These are phyloP conservation scores for Mola mola DNA, from an alignment of 2,113 vertebrate genomes.

Conservation along the genomic window DNA sequence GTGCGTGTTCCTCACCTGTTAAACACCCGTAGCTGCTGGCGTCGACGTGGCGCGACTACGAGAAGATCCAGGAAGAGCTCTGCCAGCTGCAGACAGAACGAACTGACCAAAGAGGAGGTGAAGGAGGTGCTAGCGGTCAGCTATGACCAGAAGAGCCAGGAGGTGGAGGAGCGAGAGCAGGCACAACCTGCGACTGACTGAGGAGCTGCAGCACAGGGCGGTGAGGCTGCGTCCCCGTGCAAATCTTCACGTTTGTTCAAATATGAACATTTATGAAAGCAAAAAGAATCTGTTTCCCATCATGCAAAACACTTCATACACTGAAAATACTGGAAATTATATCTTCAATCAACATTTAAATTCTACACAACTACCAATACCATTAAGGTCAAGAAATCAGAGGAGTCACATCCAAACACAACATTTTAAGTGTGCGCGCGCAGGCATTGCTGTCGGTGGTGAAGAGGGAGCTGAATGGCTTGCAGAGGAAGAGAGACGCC, in stretches of 20 bases:
- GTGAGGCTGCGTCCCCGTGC: too few species aligned
- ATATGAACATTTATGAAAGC: too few species aligned
- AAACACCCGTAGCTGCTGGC: slow-evolving; percentile 83
- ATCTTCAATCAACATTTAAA: too few species aligned
- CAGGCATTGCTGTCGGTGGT: slow-evolving; percentile 83
- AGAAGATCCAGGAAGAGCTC: slow-evolving; percentile 91
- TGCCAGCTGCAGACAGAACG: slow-evolving; percentile 88
- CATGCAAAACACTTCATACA: too few species aligned
- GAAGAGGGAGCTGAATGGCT: slow-evolving; percentile 85
- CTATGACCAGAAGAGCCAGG: slow-evolving; percentile 95
- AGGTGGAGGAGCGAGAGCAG: slow-evolving; percentile 88
- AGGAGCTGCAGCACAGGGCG: slow-evolving; percentile 90
- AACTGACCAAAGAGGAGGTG: slow-evolving; percentile 89
- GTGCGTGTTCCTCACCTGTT: not conserved
- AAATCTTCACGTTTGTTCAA: too few species aligned
- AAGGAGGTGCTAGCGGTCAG: slow-evolving; percentile 96
- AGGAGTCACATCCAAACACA: too few species aligned
- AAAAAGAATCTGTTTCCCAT: too few species aligned
- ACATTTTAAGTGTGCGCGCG: not conserved
- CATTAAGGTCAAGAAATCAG: too few species aligned
- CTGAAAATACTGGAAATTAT: too few species aligned
- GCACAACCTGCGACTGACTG: slow-evolving; percentile 85
- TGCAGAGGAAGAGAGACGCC: slow-evolving; percentile 87
- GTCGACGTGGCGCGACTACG: slow-evolving; percentile 87
- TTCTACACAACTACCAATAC: too few species aligned